Percentiles rank a stretch among this genome's conserved stretches.
Evolutionary conservation across 2,888 invertebrate genomes (phyloP).

Genomic region (Azorinus chamasolen): DNA sequence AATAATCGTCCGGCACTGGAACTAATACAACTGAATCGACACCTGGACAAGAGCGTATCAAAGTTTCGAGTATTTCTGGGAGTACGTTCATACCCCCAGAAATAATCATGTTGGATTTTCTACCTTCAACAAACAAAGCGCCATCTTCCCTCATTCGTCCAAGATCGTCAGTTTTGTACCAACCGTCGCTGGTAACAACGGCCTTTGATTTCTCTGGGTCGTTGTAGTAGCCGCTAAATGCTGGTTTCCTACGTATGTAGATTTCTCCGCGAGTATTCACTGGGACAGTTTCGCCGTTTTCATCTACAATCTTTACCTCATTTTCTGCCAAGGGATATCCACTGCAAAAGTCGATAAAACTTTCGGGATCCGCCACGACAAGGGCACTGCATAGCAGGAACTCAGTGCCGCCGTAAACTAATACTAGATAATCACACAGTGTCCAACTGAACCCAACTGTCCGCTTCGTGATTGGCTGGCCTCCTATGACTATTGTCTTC

Average conservation of each 20-base stretch:
- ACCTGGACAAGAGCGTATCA: slow-evolving; percentile 20
- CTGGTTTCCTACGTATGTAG: slow-evolving; percentile 18
- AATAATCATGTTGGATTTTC: slow-evolving; percentile 40
- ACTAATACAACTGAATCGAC: slow-evolving; percentile 40
- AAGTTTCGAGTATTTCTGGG: slow-evolving; percentile 34
- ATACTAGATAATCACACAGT: background rate
- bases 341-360: slow-evolving; percentile 15
- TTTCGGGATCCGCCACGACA: background rate
- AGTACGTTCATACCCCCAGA: slow-evolving; percentile 39
- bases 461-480: background rate
- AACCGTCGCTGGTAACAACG: slow-evolving; percentile 25
- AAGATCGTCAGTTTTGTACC: slow-evolving; percentile 52
- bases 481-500: background rate
- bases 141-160: slow-evolving; percentile 37
- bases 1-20: slow-evolving; percentile 52
- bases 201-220: slow-evolving; percentile 32
- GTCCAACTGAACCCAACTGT: background rate
- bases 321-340: slow-evolving; percentile 18
- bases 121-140: slow-evolving; percentile 33
- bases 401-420: slow-evolving; percentile 37
- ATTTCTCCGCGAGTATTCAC: slow-evolving; percentile 39
- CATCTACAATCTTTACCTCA: slow-evolving; percentile 42
- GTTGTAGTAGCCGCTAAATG: slow-evolving; percentile 39
- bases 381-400: background rate
- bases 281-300: slow-evolving; percentile 20